Base-by-base conservation (phyloP, 2,888 invertebrate genomes). In the Rhamnusium bicolor region DNA sequence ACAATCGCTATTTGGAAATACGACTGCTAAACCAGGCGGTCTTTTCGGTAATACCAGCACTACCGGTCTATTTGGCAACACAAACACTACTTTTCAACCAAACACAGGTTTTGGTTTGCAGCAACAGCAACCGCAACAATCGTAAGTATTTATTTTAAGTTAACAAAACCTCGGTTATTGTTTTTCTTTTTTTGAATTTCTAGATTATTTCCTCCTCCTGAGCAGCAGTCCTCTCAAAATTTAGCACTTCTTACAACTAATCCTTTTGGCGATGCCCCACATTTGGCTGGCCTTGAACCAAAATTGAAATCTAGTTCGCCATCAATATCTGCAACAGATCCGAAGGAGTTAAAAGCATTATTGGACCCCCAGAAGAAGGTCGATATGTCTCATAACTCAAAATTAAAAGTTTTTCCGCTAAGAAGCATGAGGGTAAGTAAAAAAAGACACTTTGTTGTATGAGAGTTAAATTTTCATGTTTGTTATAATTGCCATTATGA, bases 11-110 rank as follows among this genome's bases (percentile, higher is more conserved):
- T 92, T 92, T 81, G 87, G 90, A 0, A 89, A 87, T 84, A 88
- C 88, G 53, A 85, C 89, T 5, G 86, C 75, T 6, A 85, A 90
- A 79, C 89, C 90, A 0, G 89, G 89, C 6, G 89, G 89, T 1
- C 83, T 93, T 3, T 93, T 93, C 82, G 91, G 90, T 2, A 90
- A 85, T 76, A 85, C 89, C 0, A 71, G 70, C 7, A 47, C 78
- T 3, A 79, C 78, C 7, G 77, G 80, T 8, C 58, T 81, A 24
- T 81, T 82, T 68, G 73, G 71, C 16, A 77, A 72, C 53, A 53
- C 75, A 27, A 74, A 49, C 16, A 75, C 67, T 2, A 70, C 74
- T 8, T 79, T 80, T 53, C 80, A 79, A 58, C 67, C 74, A 8
- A 75, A 69, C 61, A 79, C 81, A 21, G 77, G 90, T 0, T 91